Base-by-base conservation (phyloP, 2,797 vertebrate species). In the Danionella dracula region DNA sequence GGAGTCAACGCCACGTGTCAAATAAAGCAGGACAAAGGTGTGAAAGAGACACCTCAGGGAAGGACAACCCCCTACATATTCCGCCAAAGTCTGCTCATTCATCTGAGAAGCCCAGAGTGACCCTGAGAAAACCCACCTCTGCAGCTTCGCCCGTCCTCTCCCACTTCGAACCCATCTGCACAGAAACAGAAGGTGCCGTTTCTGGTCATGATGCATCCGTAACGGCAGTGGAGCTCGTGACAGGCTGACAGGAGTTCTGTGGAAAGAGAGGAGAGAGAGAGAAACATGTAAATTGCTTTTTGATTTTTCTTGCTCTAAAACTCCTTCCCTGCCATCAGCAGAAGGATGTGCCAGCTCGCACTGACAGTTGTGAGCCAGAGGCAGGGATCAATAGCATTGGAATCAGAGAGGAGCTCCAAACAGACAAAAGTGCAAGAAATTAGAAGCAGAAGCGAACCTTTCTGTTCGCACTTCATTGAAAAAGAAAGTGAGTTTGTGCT, bases 121-220 rank as follows among this genome's bases (percentile, higher is more conserved):
- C 11, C n/a, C 63, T 19, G 34, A 58, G 20, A 64, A 71, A 40
- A 54, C 83, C 56, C 87, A 97, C 97, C 97, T 93, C 86, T 86
- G 82, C 97, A 99, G 78, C 86, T 93, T 46, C 88, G 92, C 15
- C 93, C 89, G 6, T 97, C 92, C 10, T 88, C 81, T 54, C 87
- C 85, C 1, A 95, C 83, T 86, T 94, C 88, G 10, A 94, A 96
- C n/a, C 97, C 95, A 27, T 96, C 90, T 2, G 88, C 78, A 12
- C 97, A 99, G 86, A 93, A 99, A 73, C 97, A 99, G 82, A 87
- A 86, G 35, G 91, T 94, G 77, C 87, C 87, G 1, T 95, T 96
- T 82, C 92, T 93, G 63, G 89, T 85, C 78, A 97, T 85, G 75
- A 93, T 91, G 81, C 97, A 99, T 74, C 87, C 94, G 40, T 95